Conservation (phyloP, 2,888 invertebrate genomes). For the Scaptomyza tumidula region DNA sequence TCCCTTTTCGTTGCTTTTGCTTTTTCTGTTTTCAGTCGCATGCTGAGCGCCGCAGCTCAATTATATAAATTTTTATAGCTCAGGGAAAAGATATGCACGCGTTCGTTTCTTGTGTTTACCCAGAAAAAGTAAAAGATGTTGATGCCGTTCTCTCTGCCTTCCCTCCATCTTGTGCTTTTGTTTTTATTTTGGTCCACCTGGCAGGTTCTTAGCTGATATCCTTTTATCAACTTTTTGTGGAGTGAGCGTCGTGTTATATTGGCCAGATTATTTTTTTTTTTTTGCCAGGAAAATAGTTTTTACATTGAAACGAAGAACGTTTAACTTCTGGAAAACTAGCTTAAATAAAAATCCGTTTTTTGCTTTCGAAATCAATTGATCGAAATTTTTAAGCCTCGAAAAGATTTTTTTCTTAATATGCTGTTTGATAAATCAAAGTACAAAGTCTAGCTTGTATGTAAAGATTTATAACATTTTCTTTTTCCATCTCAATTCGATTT, state of each 20-base stretch:
- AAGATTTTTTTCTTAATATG: no score
- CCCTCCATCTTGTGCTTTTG: not conserved
- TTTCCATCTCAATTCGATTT: not conserved
- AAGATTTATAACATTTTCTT: not conserved
- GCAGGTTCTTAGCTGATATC: constrained; percentile 8
- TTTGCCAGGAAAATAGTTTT: constrained; percentile 4
- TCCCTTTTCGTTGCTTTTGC: constrained; percentile 39
- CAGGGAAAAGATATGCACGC: constrained; percentile 69
- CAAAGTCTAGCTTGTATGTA: not conserved
- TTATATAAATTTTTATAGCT: constrained; percentile 77
- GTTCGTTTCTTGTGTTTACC: constrained; percentile 68
- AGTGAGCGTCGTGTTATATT: not conserved
- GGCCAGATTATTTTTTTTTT: not conserved
- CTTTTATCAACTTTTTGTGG: constrained; percentile 13
- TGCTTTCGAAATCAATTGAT: no score
- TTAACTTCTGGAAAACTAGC: no score
- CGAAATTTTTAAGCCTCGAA: no score
- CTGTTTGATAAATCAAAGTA: constrained; percentile 7
- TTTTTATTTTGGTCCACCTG: constrained; percentile 1
- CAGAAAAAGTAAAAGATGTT: constrained; percentile 41
- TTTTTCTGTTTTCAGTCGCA: constrained; percentile 31
- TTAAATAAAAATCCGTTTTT: no score
- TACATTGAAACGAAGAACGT: not conserved
- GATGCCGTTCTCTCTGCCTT: not conserved
- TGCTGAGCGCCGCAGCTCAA: constrained; percentile 68